Percentiles rank a stretch among this genome's conserved stretches.
These are phyloP conservation scores for Atlantisia rogersi DNA, from an alignment of 2,113 vertebrate species.

Conservation along the genomic window DNA sequence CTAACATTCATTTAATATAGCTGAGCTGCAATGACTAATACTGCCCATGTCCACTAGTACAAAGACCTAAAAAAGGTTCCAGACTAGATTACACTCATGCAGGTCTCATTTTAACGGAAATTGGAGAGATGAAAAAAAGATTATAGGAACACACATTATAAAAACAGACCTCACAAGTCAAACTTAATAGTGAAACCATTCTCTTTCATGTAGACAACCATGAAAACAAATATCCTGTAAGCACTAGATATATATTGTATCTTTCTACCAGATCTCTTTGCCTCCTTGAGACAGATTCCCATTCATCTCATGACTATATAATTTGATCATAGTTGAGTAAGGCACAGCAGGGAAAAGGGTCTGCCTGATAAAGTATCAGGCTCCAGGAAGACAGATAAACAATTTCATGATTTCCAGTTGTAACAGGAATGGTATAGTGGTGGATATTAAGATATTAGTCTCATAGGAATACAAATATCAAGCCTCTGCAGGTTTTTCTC, in stretches of 20 bases:
- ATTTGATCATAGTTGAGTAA: conserved; percentile 92
- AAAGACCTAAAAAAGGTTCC: conserved; percentile 71
- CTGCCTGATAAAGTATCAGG: conserved; percentile 82
- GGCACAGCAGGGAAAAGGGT: conserved; percentile 84
- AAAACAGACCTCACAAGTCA: conserved; percentile 78
- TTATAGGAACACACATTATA: conserved; percentile 75
- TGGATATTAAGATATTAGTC: conserved; percentile 58
- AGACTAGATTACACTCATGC: conserved; percentile 85
- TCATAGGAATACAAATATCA: not conserved
- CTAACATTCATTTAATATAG: conserved; percentile 70
- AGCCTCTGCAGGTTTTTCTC: conserved; percentile 23
- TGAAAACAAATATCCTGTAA: conserved; percentile 99
- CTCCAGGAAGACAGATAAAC: conserved; percentile 78
- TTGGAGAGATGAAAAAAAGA: conserved; percentile 87
- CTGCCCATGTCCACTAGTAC: conserved; percentile 31
- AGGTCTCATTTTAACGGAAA: conserved; percentile 87
- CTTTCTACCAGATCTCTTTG: conserved; percentile 87
- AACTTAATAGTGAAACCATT: conserved; percentile 76
- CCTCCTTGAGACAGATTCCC: conserved; percentile 86
- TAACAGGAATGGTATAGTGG: conserved; percentile 28
- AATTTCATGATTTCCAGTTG: conserved; percentile 66
- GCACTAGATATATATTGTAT: conserved; percentile 81
- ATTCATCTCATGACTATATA: conserved; percentile 91
- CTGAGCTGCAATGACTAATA: conserved; percentile 59
- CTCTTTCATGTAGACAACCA: conserved; percentile 84